Evolutionary conservation across 92 coral and sea anemone species (phyloP).

Genomic region (Phenganax subtilis): DNA sequence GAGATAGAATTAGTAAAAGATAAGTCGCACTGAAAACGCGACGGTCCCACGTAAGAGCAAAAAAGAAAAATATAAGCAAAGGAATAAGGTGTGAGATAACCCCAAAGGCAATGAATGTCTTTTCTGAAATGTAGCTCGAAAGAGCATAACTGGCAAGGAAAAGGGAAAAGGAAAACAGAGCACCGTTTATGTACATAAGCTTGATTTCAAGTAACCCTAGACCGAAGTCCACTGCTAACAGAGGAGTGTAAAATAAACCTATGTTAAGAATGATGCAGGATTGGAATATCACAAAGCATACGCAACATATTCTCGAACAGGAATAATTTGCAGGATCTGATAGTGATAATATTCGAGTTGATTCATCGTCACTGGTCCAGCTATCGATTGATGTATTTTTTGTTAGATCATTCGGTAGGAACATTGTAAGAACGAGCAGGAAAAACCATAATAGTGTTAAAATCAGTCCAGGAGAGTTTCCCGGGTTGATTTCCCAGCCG

Average conservation of each 20-base stretch:
- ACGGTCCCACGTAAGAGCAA: constrained; percentile 3
- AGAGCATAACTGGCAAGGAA: neutral
- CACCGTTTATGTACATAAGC: constrained; percentile 1
- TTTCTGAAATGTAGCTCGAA: neutral
- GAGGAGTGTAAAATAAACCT: neutral
- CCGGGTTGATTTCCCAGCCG: neutral
- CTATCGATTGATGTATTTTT: neutral
- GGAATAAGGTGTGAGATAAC: neutral
- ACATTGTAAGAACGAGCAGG: neutral
- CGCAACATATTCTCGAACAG: neutral
- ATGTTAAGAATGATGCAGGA: neutral
- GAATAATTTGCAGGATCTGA: neutral
- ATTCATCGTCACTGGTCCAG: neutral
- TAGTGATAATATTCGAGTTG: neutral
- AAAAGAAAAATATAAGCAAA: neutral
- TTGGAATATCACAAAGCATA: neutral
- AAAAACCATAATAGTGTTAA: neutral
- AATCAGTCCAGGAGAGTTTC: constrained; percentile 17
- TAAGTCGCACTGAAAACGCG: neutral
- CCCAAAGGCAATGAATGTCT: neutral
- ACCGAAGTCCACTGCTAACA: neutral
- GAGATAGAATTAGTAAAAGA: neutral
- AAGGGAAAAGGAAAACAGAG: neutral
- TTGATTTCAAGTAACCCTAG: neutral
- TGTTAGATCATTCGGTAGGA: neutral